Evolutionary conservation across 2,113 vertebrate species (phyloP), one percentile per base, ranked within the genome.

Genomic region (Atlantisia rogersi): DNA sequence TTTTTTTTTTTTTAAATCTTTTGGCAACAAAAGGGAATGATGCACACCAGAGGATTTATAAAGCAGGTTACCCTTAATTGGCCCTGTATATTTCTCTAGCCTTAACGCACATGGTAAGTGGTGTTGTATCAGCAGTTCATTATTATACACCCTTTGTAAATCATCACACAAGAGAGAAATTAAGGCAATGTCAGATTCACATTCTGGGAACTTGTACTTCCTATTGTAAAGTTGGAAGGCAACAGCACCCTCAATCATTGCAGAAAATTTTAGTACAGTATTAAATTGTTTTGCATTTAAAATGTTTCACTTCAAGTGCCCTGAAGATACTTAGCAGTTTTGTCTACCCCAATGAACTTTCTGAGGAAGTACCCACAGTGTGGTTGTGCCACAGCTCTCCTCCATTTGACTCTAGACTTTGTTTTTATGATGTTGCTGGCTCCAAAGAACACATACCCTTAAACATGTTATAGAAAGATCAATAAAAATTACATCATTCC

Each of bases 401-500:
- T 94, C 56, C 81, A 17, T 85, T 65, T 81, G 29, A 62, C 46
- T 39, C 35, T 85, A 92, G 73, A 75, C 29, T 65, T 80, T 82
- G 59, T 60, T 92, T 96, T 96, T 92, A 94, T 82, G 74, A 85
- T 94, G 56, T 88, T 90, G 95, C 91, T 85, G 85, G 31, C 44
- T 96, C 71, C 78, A 79, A 82, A 83, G 85, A 87, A 90, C 32
- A 62, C 82, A 95, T 88, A 94, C 15, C 18, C 46, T 92, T 86
- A 93, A 96, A 71, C 53, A 60, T 79, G 74, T 73, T 92, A 94
- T 48, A 90, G 96, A 97, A 94, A 44, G 71, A 97, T 97, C 84
- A 16, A 92, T 97, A 96, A 35, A 95, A 95, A 97, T 95, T 80
- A 95, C 89, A 84, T 96, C 55, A 86, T 68, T 90, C 56, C 73